Conservation (phyloP, 1,140 invertebrate genomes). For the Sipha flava region DNA sequence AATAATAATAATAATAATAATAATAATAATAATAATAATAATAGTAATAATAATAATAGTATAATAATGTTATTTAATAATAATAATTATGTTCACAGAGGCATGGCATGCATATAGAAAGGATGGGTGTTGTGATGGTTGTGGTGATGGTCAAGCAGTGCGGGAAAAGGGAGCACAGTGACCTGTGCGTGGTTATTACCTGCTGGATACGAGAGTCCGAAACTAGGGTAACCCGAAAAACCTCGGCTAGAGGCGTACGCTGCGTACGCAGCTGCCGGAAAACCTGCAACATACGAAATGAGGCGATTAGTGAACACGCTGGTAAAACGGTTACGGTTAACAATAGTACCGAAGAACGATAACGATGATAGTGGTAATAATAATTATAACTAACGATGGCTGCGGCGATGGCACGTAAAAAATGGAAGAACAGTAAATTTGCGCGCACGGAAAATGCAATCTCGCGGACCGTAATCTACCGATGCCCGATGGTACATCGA, state of each 20-base stretch:
- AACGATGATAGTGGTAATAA: not conserved
- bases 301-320: not conserved
- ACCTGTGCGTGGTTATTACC: slow-evolving; percentile 55
- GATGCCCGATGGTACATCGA: too few species aligned
- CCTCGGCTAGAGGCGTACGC: slow-evolving; percentile 87
- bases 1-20: not conserved
- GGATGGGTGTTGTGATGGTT: slow-evolving; percentile 45
- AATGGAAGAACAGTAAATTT: too few species aligned
- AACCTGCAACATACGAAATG: slow-evolving; percentile 60
- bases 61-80: too few species aligned
- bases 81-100: slow-evolving; percentile 57
- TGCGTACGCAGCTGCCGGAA: slow-evolving; percentile 83
- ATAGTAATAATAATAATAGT: not conserved
- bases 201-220: slow-evolving; percentile 90
- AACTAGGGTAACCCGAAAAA: slow-evolving; percentile 92
- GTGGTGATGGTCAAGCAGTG: slow-evolving; percentile 58
- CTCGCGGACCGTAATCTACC: too few species aligned
- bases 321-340: not conserved
- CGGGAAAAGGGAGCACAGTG: slow-evolving; percentile 50
- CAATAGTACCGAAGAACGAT: not conserved
- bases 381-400: not conserved
- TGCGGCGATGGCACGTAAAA: too few species aligned
- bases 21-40: slow-evolving; percentile 2
- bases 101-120: slow-evolving; percentile 65
- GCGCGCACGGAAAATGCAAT: too few species aligned